Percentiles rank a stretch among this genome's conserved stretches.
Conservation (phyloP, 37 sponge, comb jelly and placozoan genomes). For the Bolinopsis microptera region DNA sequence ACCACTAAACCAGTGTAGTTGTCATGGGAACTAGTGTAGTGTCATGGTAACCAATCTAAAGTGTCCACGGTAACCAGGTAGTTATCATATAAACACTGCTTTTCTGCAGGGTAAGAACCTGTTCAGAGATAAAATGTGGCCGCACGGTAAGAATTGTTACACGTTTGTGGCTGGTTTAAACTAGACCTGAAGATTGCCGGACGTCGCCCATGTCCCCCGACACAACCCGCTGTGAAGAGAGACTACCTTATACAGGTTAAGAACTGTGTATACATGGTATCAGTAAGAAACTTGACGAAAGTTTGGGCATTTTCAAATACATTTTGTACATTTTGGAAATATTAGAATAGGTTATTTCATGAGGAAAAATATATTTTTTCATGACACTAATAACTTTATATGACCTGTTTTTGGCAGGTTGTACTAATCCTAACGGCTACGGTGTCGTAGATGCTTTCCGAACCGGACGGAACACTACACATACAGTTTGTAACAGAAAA, state of each 20-base stretch:
- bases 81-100: too few species aligned
- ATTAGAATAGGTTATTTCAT: too few species aligned
- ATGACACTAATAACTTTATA: not conserved
- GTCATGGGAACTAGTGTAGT: too few species aligned
- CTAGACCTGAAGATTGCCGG: constrained; percentile 20
- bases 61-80: too few species aligned
- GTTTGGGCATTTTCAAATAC: too few species aligned
- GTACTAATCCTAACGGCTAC: constrained; percentile 72
- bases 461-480: constrained; percentile 55
- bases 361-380: too few species aligned
- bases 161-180: constrained; percentile 65
- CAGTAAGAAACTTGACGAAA: too few species aligned
- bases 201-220: constrained; percentile 58
- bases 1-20: too few species aligned
- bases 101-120: constrained; percentile 52
- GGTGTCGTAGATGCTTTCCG: constrained; percentile 88
- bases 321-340: too few species aligned
- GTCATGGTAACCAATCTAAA: too few species aligned
- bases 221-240: not conserved
- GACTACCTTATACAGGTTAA: constrained; percentile 57
- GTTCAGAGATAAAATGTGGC: constrained; percentile 46
- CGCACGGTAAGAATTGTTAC: constrained; percentile 64
- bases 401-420: constrained; percentile 71
- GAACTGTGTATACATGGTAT: not conserved
- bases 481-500: constrained; percentile 46